Conservation (phyloP, 2,888 invertebrate species). For the Agrotis segetum region DNA sequence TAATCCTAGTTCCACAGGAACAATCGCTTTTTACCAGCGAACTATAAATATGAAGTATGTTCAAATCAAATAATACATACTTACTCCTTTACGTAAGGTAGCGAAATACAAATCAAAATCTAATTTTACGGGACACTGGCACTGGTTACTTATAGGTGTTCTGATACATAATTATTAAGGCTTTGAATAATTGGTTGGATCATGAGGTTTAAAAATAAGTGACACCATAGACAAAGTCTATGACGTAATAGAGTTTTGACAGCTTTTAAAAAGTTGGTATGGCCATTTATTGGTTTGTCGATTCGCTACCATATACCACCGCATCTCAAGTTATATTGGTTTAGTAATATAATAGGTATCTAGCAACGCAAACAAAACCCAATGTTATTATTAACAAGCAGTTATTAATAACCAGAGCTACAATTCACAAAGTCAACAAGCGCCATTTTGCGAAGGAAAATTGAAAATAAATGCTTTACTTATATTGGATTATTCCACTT, state of each 20-base stretch:
- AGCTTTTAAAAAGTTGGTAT: too few species aligned
- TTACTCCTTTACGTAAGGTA: too few species aligned
- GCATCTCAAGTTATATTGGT: too few species aligned
- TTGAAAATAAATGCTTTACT: slow-evolving; percentile 47
- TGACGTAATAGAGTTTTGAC: too few species aligned
- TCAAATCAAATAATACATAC: too few species aligned
- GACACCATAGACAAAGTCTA: too few species aligned
- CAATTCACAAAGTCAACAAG: slow-evolving; percentile 53
- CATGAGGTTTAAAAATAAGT: too few species aligned
- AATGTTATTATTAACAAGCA: slow-evolving; percentile 17
- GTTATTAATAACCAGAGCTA: slow-evolving; percentile 41
- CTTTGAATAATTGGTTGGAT: too few species aligned
- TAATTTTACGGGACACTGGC: background rate
- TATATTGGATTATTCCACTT: background rate
- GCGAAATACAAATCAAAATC: slow-evolving; percentile 5
- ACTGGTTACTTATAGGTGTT: too few species aligned
- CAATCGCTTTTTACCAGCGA: background rate
- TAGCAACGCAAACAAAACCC: slow-evolving; percentile 33
- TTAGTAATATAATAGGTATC: background rate
- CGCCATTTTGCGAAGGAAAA: slow-evolving; percentile 45
- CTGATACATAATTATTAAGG: too few species aligned
- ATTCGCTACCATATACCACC: too few species aligned
- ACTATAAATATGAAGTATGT: background rate
- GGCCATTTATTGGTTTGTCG: too few species aligned
- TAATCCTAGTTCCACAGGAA: background rate